A percentile compares a stretch with the other conserved stretches of the same genome.
These are phyloP conservation scores for Aphelocoma californica DNA, from an alignment of 2,797 vertebrate species.

Conservation along the genomic window DNA sequence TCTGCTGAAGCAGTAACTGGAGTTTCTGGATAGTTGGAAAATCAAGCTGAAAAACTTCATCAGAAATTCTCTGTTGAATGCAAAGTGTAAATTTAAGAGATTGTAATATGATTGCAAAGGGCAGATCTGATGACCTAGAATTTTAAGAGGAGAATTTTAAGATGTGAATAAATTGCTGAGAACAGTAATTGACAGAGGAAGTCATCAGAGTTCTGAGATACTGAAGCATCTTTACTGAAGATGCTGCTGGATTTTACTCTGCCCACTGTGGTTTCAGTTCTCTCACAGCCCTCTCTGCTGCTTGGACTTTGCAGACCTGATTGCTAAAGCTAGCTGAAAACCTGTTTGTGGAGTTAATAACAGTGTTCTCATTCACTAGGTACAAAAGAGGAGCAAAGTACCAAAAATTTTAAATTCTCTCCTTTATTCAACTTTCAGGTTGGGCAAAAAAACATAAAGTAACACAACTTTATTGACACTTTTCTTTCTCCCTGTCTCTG, in stretches of 20 bases:
- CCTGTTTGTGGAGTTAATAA: background rate
- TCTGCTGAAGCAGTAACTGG: background rate
- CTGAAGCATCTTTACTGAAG: background rate
- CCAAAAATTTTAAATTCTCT: background rate
- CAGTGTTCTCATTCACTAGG: background rate
- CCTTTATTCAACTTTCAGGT: background rate
- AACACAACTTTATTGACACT: background rate
- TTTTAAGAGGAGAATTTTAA: constrained; percentile 14
- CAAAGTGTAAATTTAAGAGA: background rate
- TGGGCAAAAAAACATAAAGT: background rate
- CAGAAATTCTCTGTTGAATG: constrained; percentile 19
- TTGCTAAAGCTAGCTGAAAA: background rate
- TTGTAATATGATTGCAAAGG: background rate
- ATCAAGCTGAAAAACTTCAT: constrained; percentile 20
- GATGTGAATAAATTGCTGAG: background rate
- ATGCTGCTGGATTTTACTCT: background rate
- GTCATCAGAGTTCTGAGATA: background rate
- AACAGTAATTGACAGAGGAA: background rate
- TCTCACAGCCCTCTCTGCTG: background rate
- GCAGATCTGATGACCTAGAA: background rate
- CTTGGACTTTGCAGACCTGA: background rate
- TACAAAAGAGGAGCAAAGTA: background rate
- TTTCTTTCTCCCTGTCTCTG: background rate
- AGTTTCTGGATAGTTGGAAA: background rate
- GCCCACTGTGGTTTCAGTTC: background rate